Base-by-base conservation (phyloP, 2,113 vertebrate species). In the Burhinus oedicnemus region DNA sequence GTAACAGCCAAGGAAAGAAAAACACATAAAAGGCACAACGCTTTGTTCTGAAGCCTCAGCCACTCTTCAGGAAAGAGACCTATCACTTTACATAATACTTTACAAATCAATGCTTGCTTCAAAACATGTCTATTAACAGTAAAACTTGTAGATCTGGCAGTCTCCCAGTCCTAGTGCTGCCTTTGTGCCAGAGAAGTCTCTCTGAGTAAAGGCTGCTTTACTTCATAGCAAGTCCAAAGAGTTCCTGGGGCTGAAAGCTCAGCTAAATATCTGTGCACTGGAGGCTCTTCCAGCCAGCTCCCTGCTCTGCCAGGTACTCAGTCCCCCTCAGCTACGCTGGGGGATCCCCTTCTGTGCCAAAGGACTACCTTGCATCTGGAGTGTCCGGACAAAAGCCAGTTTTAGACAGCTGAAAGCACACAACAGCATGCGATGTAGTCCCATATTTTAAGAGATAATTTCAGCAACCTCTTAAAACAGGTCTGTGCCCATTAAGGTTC, bases 41-140 rank as follows among this genome's bases (percentile, higher is more conserved):
- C 29, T 95, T 71, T 52, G n/a, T 75, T 83, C 60, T 78, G 87
- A 92, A 92, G 65, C n/a, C 40, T 94, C 89, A 84, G 68, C 80
- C 19, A 42, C 76, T 83, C 66, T 82, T 49, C 62, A 79, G 77
- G 55, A 87, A 71, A 77, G 75, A 90, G 66, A 80, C 30, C 40
- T 76, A 76, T 69, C 36, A 34, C 49, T 82, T 80, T 61, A 82
- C 69, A 85, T 42, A 88, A 89, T 8, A 87, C 52, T 89, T 90
- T 17, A 82, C 86, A 89, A 94, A 93, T 52, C 89, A 87, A 6
- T 72, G 57, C 19, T 84, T 87, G 57, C 69, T 89, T 84, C 69
- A 91, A 79, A 97, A 92, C 76, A 84, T 7, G 25, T 64, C 75
- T 89, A 32, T 62, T 78, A 86, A 88, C 74, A 84, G 69, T 72